phyloP scores from a whole-genome alignment of 2,797 vertebrate genomes.

The Rhinella marina region DNA sequence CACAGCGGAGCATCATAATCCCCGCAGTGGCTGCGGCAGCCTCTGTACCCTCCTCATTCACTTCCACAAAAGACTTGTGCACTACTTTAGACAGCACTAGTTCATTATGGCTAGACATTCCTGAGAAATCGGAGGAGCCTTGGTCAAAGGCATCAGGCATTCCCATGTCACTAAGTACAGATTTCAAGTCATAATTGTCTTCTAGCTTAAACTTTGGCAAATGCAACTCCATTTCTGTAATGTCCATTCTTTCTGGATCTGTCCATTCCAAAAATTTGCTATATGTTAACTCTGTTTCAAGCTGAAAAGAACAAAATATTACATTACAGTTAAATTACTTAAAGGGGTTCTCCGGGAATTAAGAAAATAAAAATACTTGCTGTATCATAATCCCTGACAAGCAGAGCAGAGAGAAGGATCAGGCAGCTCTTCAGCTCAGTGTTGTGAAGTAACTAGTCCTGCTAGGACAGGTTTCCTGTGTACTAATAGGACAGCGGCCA shows the following conservation, averaged over 20 bases:
- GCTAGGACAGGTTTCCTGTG: too few relatives aligned
- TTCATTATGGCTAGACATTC: constrained; percentile 78
- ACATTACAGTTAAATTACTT: background rate
- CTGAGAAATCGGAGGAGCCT: constrained; percentile 79
- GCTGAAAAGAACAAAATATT: constrained; percentile 69
- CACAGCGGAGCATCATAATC: constrained; percentile 70
- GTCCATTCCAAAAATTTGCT: constrained; percentile 85
- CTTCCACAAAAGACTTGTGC: constrained; percentile 87
- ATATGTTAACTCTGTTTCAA: constrained; percentile 82
- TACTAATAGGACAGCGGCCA: too few relatives aligned
- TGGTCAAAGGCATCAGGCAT: constrained; percentile 83
- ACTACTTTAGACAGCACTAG: constrained; percentile 82
- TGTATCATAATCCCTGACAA: too few relatives aligned
- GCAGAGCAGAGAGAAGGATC: too few relatives aligned
- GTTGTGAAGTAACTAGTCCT: too few relatives aligned
- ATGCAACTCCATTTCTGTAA: constrained; percentile 72
- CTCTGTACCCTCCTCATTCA: constrained; percentile 87
- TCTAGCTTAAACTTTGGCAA: constrained; percentile 87
- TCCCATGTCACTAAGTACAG: constrained; percentile 80
- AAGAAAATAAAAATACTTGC: too few relatives aligned
- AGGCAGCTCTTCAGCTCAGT: too few relatives aligned
- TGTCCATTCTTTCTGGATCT: constrained; percentile 79
- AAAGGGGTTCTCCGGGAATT: too few relatives aligned
- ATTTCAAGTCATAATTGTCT: constrained; percentile 81
- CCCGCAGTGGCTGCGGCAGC: constrained; percentile 78